Evolutionary conservation across 2,888 invertebrate species (phyloP), one percentile per base, ranked within the genome.

Genomic region (Harpagoxenus sublaevis): DNA sequence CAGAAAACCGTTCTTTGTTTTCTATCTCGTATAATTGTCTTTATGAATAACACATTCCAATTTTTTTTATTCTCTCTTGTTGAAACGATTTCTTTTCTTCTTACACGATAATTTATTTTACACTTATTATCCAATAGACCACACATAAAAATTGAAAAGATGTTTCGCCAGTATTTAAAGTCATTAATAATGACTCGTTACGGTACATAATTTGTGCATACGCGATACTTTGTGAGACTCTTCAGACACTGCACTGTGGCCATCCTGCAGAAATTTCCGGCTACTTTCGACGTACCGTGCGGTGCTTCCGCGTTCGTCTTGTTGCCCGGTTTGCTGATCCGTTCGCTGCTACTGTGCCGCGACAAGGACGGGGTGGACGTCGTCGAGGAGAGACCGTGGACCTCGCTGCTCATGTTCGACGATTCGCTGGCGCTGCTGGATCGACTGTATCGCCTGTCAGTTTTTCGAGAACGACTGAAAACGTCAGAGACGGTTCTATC

Each of bases 361-460:
- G 96, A 96, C 86, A 96, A 95, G 93, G 96, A 96, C 93, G 96
- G 95, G 9, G 95, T 95, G 42, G 94, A 95, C n/a, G 93, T 94
- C 66, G 93, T 93, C 70, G 95, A 95, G 5, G 94, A 95, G 84
- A 93, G 94, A 71, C 94, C 94, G 57, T 94, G 94, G 60, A 94
- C 87, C 85, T 94, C 95, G 89, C 94, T 95, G 89, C 94, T 95
- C 89, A 94, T 92, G 82, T 94, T 94, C 5, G 95, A 95, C 31
- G 94, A 94, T n/a, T 95, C 95, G 88, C 95, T 95, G 10, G 93
- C 93, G 87, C 94, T 95, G 90, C 94, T 95, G 15, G 94, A 94
- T 84, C 94, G 92, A 83, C 95, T 95, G 89, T 92, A 94, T 77
- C 94, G 93, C 84, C 95, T 91, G 84, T 93, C 94, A 57, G 89